Percentiles rank a stretch among this genome's conserved stretches.
Evolutionary conservation across 2,797 vertebrate genomes (phyloP).

Genomic region (Catharus ustulatus): DNA sequence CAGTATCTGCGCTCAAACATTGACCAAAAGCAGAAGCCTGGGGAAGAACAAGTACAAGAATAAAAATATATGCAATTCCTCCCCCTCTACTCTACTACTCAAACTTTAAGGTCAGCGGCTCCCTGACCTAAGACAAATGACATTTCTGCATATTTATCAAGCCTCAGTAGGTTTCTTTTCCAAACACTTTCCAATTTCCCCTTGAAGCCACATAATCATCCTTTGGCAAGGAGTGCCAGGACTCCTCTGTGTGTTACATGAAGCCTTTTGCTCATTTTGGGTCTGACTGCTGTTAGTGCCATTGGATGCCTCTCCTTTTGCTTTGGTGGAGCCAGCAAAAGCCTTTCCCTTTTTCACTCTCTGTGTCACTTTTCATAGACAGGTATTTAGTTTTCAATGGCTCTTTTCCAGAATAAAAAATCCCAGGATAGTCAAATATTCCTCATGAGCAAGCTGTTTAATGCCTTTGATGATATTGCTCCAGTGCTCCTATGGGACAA

Average conservation of each 20-base stretch:
- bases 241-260: neutral
- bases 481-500: neutral
- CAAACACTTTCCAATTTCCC: neutral
- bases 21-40: neutral
- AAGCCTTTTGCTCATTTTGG: neutral
- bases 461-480: neutral
- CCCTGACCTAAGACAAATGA: neutral
- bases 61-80: neutral
- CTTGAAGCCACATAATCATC: neutral
- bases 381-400: neutral
- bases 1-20: neutral
- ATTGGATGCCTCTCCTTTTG: neutral
- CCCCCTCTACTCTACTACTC: neutral
- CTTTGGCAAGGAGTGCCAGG: neutral
- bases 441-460: neutral
- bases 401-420: neutral
- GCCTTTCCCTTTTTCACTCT: neutral
- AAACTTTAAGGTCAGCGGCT: neutral
- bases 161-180: neutral
- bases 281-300: neutral
- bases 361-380: neutral
- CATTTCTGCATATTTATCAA: neutral
- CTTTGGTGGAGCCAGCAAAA: neutral
- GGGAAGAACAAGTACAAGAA: neutral
- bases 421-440: neutral